phyloP scores from a whole-genome alignment of 2,797 vertebrate species.

The Poeciliopsis infans region DNA sequence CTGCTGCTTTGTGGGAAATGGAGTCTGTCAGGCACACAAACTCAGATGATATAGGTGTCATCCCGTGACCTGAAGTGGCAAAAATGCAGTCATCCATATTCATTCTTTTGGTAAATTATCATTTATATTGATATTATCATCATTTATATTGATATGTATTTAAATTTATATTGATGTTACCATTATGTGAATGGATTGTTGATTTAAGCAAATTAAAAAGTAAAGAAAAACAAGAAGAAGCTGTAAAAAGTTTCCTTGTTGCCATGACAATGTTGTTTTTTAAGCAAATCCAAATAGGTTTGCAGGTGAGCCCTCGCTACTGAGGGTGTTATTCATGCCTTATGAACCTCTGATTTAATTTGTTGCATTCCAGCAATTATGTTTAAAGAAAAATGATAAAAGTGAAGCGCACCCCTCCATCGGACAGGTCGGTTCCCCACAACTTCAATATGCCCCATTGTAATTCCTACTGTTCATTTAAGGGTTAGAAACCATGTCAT shows the following conservation, averaged over 20 bases:
- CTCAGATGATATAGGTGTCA: not conserved
- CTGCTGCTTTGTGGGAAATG: slow-evolving; percentile 68
- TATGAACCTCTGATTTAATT: not conserved
- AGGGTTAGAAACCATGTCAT: slow-evolving; percentile 57
- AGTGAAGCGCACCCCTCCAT: not conserved
- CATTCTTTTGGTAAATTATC: not conserved
- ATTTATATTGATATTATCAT: not conserved
- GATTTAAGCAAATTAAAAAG: not conserved
- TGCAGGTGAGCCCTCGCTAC: not conserved
- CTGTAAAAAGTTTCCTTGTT: not conserved
- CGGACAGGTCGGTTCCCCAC: not conserved
- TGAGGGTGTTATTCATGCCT: not conserved
- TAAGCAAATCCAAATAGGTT: not conserved
- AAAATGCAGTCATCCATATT: too few relatives aligned
- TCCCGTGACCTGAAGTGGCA: too few relatives aligned
- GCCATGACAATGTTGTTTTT: not conserved
- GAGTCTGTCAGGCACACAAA: not conserved
- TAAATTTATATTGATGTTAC: not conserved
- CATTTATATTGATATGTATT: not conserved
- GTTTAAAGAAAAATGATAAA: not conserved
- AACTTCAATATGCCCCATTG: not conserved
- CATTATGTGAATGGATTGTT: not conserved
- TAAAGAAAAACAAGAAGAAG: not conserved
- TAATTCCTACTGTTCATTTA: not conserved
- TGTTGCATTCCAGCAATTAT: not conserved